phyloP scores from a whole-genome alignment of 2,797 vertebrate genomes.

The Rhynchonycteris naso region DNA sequence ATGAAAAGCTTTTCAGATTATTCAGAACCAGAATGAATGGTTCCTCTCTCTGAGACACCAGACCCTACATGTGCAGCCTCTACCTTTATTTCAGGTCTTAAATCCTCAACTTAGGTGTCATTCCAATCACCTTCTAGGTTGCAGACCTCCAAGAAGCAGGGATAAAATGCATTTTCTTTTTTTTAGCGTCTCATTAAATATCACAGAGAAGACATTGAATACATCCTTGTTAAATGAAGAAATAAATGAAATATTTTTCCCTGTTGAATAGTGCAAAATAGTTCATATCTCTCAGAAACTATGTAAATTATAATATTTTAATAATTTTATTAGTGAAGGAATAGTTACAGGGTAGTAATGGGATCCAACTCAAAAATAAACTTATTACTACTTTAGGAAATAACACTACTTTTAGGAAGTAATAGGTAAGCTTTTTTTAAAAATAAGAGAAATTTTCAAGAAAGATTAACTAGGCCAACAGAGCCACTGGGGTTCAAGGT shows the following conservation, averaged over 20 bases:
- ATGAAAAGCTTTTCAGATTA: neutral
- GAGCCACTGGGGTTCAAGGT: neutral
- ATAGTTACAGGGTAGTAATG: neutral
- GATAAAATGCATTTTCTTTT: neutral
- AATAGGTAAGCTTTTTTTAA: neutral
- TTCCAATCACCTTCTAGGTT: neutral
- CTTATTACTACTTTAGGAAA: neutral
- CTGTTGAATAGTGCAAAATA: neutral
- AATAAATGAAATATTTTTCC: neutral
- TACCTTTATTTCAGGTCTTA: neutral
- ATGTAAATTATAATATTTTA: neutral
- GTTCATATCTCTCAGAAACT: neutral
- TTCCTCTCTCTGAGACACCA: neutral
- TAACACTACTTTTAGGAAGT: neutral
- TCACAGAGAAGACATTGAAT: neutral
- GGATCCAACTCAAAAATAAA: slow-evolving; percentile 8
- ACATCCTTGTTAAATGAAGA: neutral
- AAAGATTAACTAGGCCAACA: neutral
- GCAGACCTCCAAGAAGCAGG: neutral
- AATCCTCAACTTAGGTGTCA: neutral
- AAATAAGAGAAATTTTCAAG: neutral
- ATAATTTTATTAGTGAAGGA: neutral
- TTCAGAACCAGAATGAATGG: neutral
- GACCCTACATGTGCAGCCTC: neutral
- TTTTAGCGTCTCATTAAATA: neutral